These are phyloP conservation scores for Xiphophorus maculatus DNA, from an alignment of 2,113 vertebrate genomes.

Conservation along the genomic window DNA sequence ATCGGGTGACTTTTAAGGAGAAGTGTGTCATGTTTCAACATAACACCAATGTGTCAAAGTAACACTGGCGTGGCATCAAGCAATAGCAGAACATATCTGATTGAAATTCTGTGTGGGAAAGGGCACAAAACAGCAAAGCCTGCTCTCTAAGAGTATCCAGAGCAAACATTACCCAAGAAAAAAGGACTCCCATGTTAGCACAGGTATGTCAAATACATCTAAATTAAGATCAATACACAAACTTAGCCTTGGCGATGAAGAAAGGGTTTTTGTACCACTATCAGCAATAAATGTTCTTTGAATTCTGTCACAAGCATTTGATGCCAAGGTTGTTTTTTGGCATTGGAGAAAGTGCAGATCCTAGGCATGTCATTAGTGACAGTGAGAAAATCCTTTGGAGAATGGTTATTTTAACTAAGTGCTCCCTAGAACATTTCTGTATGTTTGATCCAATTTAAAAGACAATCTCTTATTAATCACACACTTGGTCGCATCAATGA, in stretches of 20 bases:
- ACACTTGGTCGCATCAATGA: constrained; percentile 71
- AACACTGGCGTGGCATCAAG: background rate
- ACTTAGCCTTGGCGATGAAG: constrained; percentile 29
- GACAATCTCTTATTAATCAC: constrained; percentile 76
- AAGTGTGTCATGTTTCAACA: constrained; percentile 13
- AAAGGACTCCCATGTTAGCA: constrained; percentile 42
- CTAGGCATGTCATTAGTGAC: constrained; percentile 35
- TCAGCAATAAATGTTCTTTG: constrained; percentile 42
- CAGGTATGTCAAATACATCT: constrained; percentile 29
- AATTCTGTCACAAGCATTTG: constrained; percentile 44
- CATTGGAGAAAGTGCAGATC: constrained; percentile 22
- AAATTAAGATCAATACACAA: constrained; percentile 25
- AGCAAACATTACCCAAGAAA: constrained; percentile 43
- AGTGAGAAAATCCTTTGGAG: constrained; percentile 39
- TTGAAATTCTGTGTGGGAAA: constrained; percentile 2
- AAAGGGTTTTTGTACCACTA: constrained; percentile 40
- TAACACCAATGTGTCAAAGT: background rate
- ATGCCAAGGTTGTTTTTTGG: constrained; percentile 35
- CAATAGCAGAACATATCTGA: background rate
- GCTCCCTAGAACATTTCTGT: constrained; percentile 50
- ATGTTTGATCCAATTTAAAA: constrained; percentile 68
- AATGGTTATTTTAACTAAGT: constrained; percentile 48
- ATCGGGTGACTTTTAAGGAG: background rate
- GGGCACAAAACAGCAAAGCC: constrained; percentile 1
- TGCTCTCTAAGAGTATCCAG: constrained; percentile 10